Base-by-base conservation (phyloP, 2,888 invertebrate genomes). In the Autographa gamma region DNA sequence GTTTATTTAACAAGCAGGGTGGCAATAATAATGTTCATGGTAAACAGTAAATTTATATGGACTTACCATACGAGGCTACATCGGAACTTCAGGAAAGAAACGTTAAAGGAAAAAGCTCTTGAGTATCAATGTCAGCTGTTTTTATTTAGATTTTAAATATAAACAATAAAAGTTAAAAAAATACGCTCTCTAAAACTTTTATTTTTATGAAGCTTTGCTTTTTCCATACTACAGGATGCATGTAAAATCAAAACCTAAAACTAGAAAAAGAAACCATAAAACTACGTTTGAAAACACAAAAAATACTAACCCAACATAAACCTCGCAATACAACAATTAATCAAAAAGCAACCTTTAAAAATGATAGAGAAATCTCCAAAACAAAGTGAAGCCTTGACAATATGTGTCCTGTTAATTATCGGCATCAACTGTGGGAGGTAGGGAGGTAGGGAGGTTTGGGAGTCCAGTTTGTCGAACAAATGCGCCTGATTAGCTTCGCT, bases 401-500 rank as follows among this genome's bases (percentile, higher is more conserved):
- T 88, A 87, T 88, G 86, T 88, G 87, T 86, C 85, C 82, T 86
- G 92, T 92, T 93, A 93, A 93, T 93, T 93, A 93, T 92, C 90
- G 88, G 89, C 90, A 89, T 88, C 87, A 88, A 81, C 80, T 82
- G 82, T 54, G 83, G 81, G 67, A 79, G 77, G 69, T 62, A 63
- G 74, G 73, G 71, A 52, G 71, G 63, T 54, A 43, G 68, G 75
- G 79, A 66, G 80, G 81, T 73, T 73, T 77, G 85, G 75, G 84
- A 84, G 73, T 71, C 77, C 87, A 90, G 91, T 91, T 92, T 92
- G 91, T 90, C 89, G 91, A 92, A 94, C 94, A 93, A 94, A 93
- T 94, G 93, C 90, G 89, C 90, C 92, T 94, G 94, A 94, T 95
- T 94, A 94, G 92, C 88, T 89, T 79, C 89, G 92, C 93, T 93